Percentiles rank a stretch among this genome's conserved stretches.
Conservation (phyloP, 2,888 invertebrate species). For the Thyatira batis region DNA sequence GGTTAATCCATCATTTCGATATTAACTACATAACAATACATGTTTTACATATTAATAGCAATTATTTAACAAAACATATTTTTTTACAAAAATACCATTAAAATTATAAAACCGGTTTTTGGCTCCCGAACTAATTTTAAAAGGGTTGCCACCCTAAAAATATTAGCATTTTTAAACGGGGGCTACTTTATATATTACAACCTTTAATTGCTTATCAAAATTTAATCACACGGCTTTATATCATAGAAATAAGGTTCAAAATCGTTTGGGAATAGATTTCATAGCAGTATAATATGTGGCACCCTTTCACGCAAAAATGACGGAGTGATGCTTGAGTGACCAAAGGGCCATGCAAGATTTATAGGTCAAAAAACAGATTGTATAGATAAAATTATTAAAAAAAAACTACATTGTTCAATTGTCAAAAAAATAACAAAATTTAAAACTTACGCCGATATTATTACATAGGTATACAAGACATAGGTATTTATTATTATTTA, state of each 20-base stretch:
- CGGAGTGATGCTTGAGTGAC: background rate
- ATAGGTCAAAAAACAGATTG: constrained; percentile 1
- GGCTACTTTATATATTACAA: background rate
- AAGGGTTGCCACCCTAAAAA: background rate
- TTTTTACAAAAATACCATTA: background rate
- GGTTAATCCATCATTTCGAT: background rate
- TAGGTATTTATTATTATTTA: too few relatives aligned
- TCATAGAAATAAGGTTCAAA: background rate
- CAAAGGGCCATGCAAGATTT: background rate
- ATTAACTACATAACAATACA: background rate
- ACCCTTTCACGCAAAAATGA: background rate
- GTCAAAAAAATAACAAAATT: background rate
- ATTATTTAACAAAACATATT: background rate
- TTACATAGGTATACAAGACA: too few relatives aligned
- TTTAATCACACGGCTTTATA: background rate
- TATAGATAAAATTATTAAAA: background rate
- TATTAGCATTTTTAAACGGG: constrained; percentile 2
- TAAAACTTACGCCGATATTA: too few relatives aligned
- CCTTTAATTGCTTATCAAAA: background rate
- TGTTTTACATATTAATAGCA: background rate
- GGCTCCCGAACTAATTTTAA: background rate
- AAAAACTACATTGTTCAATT: background rate
- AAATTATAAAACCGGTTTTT: background rate
- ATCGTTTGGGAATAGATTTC: background rate
- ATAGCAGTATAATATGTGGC: background rate